Evolutionary conservation across 2,113 vertebrate species (phyloP), one percentile per base, ranked within the genome.

Genomic region (Ancistrus triradiatus): DNA sequence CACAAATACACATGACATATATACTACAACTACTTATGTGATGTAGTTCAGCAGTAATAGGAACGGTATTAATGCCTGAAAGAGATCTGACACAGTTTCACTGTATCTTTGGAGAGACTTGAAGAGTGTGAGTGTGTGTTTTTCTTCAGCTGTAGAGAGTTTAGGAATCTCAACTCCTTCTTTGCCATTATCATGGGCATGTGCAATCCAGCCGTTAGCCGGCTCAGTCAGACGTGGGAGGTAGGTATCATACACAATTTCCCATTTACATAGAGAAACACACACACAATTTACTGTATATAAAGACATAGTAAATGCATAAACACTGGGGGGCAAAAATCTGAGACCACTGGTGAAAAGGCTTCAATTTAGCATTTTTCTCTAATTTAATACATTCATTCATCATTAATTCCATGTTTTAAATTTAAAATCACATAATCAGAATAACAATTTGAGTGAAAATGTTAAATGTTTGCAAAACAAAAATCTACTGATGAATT

Each of bases 171-270:
- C 69, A 98, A 98, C 84, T 95, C 94, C 8, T 98, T 98, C 83
- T 97, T 98, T 0, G 95, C 95, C 78, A 94, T 98, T 75, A 90
- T 97, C 66, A 98, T 98, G 95, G 95, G 95, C 61, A 90, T 98
- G 75, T 97, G 95, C 72, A 98, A 98, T 46, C 93, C 96, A 9
- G 95, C 95, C 0, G 95, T 97, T 68, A 97, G 92, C 80, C 90
- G 95, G 70, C 68, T 98, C 69, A 90, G 86, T 1, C 87, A 97
- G 72, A 98, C 95, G 0, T 98, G 95, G 95, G 95, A 98, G 95
- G 95, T 97, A 87, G 89, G 84, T n/a, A n/a, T n/a, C n/a, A n/a
- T n/a, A n/a, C n/a, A n/a, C n/a, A n/a, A n/a, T 75, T 21, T 64
- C 13, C 2, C 10, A 33, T 38, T 7, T 38, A 40, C 15, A 47